These are phyloP conservation scores for Saxidomus purpurata DNA, from an alignment of 1,140 invertebrate species.

Conservation along the genomic window DNA sequence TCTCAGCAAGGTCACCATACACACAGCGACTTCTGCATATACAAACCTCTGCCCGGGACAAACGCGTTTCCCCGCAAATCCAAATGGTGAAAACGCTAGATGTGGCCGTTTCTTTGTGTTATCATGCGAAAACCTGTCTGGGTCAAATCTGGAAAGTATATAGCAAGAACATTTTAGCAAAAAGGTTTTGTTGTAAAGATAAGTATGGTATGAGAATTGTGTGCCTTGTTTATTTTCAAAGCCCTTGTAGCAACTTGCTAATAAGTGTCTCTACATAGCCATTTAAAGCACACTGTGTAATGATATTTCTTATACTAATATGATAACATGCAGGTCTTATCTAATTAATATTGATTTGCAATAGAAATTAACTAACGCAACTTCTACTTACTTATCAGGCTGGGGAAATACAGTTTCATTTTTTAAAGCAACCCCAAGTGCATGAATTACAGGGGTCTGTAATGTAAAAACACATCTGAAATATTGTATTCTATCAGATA, in stretches of 20 bases:
- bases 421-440: conserved; percentile 81
- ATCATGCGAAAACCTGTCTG: conserved; percentile 80
- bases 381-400: conserved; percentile 80
- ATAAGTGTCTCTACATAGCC: not conserved
- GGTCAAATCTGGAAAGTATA: conserved; percentile 80
- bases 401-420: conserved; percentile 80
- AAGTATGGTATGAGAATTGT: not conserved
- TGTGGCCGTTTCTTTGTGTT: conserved; percentile 70
- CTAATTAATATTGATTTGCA: too few species aligned
- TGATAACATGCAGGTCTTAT: too few species aligned
- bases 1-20: conserved; percentile 72
- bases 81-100: conserved; percentile 82
- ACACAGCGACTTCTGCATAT: conserved; percentile 70
- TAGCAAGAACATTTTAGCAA: not conserved
- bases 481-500: too few species aligned
- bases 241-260: not conserved
- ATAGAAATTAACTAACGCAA: too few species aligned
- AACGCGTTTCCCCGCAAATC: conserved; percentile 84
- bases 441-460: conserved; percentile 84
- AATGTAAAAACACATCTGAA: not conserved
- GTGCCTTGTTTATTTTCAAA: not conserved
- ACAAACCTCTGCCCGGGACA: conserved; percentile 81
- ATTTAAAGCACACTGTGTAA: too few species aligned
- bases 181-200: not conserved
- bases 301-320: too few species aligned